Evolutionary conservation across 2,888 invertebrate species (phyloP).

Genomic region (Elysia crispata): DNA sequence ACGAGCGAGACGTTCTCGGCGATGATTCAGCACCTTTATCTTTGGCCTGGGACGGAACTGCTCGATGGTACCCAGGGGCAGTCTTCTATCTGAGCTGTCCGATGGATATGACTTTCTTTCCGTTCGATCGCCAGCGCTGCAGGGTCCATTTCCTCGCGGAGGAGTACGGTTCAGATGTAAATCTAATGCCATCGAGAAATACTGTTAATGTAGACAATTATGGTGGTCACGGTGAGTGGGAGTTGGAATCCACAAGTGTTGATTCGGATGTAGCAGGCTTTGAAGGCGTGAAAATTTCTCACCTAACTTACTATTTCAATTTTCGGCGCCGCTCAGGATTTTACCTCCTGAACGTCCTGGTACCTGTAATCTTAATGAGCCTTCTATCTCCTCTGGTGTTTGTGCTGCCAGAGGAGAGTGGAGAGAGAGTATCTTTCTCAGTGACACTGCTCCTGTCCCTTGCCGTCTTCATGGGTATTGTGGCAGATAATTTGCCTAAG

Average conservation of each 20-base stretch:
- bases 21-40: constrained; percentile 23
- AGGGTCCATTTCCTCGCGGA: constrained; percentile 38
- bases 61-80: constrained; percentile 36
- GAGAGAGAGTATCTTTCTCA: constrained; percentile 51
- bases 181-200: neutral
- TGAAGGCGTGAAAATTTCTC: neutral
- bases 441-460: constrained; percentile 50
- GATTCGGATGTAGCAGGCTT: neutral
- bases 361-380: constrained; percentile 48
- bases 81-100: constrained; percentile 27
- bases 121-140: constrained; percentile 50
- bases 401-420: constrained; percentile 50
- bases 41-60: constrained; percentile 26
- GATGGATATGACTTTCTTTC: constrained; percentile 48
- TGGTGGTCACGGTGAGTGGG: constrained; percentile 34
- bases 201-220: neutral
- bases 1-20: constrained; percentile 25
- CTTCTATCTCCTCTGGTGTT: constrained; percentile 48
- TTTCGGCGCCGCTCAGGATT: constrained; percentile 27
- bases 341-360: constrained; percentile 40
- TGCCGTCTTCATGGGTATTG: constrained; percentile 46
- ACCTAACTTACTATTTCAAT: constrained; percentile 12
- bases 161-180: constrained; percentile 1
- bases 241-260: neutral
- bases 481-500: constrained; percentile 7